These are phyloP conservation scores for Calliphora vomitoria DNA, from an alignment of 2,888 invertebrate genomes.

Conservation along the genomic window DNA sequence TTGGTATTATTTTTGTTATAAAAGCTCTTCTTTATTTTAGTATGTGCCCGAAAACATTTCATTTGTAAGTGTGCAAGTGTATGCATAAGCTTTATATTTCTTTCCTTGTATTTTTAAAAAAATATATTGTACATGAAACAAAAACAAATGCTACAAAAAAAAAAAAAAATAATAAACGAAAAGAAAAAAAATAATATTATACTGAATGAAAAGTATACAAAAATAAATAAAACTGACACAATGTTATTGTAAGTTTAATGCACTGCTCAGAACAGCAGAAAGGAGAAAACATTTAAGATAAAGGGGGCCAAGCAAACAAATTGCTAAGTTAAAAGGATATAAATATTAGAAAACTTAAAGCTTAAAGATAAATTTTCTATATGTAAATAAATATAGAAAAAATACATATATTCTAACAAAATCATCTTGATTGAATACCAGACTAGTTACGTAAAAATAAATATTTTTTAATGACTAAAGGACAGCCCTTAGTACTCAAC, in stretches of 20 bases:
- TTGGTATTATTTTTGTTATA: constrained; percentile 4
- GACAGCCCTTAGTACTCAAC: no score
- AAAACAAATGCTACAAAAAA: constrained; percentile 35
- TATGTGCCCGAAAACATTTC: constrained; percentile 51
- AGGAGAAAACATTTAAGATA: background rate
- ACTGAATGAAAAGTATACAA: constrained; percentile 39
- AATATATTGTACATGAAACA: constrained; percentile 22
- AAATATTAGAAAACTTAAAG: no score
- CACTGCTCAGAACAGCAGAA: constrained; percentile 32
- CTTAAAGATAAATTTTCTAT: no score
- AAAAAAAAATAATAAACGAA: background rate
- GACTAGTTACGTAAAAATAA: no score
- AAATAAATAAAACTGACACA: constrained; percentile 59
- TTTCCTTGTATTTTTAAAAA: constrained; percentile 30
- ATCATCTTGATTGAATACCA: no score
- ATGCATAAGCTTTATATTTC: constrained; percentile 27
- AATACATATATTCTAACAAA: no score
- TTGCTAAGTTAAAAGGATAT: no score
- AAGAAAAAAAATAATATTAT: constrained; percentile 19
- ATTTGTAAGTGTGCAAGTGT: background rate
- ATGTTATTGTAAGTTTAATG: constrained; percentile 72
- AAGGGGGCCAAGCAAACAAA: background rate
- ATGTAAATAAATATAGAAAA: no score
- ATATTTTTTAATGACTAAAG: no score
- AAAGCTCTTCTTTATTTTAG: constrained; percentile 45